Evolutionary conservation across 2,797 vertebrate species (phyloP), one percentile per base, ranked within the genome.

Genomic region (Neoniphon sammara): DNA sequence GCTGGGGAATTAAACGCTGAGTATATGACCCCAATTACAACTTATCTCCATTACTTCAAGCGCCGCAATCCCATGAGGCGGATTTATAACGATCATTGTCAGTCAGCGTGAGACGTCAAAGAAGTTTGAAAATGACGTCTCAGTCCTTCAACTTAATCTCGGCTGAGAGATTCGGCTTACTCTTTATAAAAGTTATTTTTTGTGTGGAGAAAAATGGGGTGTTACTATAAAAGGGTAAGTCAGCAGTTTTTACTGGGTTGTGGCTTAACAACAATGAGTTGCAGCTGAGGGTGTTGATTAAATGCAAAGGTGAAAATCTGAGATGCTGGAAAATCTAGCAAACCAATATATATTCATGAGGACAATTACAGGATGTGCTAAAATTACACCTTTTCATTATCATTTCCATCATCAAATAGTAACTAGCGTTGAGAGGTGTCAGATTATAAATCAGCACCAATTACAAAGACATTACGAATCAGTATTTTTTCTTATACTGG

Each of bases 261-360:
- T 83, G 77, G 78, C 80, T 91, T 89, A 83, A 88, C 86, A 90
- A 86, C 49, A 57, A 57, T 58, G 80, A 83, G 69, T 78, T 84
- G 76, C 80, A 66, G 82, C 84, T 59, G 76, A 85, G 85, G 90
- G 93, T 94, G 93, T 92, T 93, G 90, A 94, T 93, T 91, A 89
- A 88, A 91, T 90, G 84, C 78, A 91, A 88, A 91, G 91, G 91
- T 91, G 89, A 89, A 90, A 93, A 91, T 91, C 85, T 86, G 81
- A 86, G 84, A 87, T 88, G 82, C 82, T 87, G 82, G 76, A 83
- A 90, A 87, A 87, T 78, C 72, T 73, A 85, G 89, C 84, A 93
- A 91, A 91, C 83, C 93, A 94, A 94, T 94, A 93, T 94, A 89
- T 92, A 94, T 94, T 93, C 91, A 94, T 93, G 92, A 94, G 80